These are phyloP conservation scores for Myodes glareolus DNA, from an alignment of 2,113 vertebrate species.

Conservation along the genomic window DNA sequence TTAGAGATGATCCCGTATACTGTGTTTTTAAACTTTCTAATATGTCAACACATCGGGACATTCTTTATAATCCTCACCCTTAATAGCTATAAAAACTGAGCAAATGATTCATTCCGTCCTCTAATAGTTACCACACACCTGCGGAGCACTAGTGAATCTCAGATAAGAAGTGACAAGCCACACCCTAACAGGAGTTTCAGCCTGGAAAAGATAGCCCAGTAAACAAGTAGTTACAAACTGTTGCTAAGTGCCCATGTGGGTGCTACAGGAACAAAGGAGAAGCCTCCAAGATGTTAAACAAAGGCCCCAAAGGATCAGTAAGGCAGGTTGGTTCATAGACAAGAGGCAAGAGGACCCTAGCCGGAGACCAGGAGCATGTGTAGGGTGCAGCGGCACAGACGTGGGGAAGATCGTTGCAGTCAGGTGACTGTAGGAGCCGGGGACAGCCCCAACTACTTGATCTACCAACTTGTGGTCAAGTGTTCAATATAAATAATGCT, in stretches of 20 bases:
- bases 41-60: neutral
- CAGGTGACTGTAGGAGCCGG: neutral
- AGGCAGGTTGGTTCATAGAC: neutral
- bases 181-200: slow-evolving; percentile 26
- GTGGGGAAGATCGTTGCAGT: neutral
- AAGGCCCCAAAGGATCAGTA: neutral
- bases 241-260: neutral
- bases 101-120: slow-evolving; percentile 21
- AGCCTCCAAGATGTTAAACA: neutral
- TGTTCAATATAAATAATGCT: slow-evolving; percentile 45
- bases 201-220: neutral
- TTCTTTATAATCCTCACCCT: slow-evolving; percentile 19
- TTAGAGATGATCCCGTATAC: neutral
- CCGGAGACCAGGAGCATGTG: neutral
- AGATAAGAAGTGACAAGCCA: slow-evolving; percentile 33
- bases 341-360: neutral
- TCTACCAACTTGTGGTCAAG: neutral
- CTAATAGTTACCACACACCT: slow-evolving; percentile 57
- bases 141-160: neutral
- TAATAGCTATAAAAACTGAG: neutral
- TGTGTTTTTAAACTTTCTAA: slow-evolving; percentile 8
- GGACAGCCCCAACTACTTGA: neutral
- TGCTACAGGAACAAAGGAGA: neutral
- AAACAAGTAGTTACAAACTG: slow-evolving; percentile 15
- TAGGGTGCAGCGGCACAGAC: neutral